Evolutionary conservation across 2,113 vertebrate species (phyloP).

Genomic region (Thamnaconus septentrionalis): DNA sequence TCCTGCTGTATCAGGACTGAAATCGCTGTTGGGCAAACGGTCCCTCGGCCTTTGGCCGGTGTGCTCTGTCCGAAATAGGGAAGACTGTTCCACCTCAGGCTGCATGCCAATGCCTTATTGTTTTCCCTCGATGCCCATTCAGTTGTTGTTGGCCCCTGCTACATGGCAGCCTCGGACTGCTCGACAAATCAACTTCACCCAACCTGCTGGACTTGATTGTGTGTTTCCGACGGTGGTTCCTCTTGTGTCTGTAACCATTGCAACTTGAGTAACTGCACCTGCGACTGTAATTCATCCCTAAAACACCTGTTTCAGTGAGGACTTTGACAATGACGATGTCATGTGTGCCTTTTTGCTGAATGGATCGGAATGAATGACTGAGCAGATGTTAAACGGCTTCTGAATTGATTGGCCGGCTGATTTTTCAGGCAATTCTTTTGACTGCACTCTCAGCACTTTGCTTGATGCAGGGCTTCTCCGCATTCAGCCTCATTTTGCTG

Average conservation of each 20-base stretch:
- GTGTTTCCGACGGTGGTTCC: background rate
- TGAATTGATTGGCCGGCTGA: too few species aligned
- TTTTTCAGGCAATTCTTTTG: background rate
- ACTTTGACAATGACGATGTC: background rate
- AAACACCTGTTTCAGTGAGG: slow-evolving; percentile 7
- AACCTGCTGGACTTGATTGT: too few species aligned
- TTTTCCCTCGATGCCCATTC: slow-evolving; percentile 5
- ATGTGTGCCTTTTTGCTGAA: slow-evolving; percentile 39
- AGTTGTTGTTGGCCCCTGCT: slow-evolving; percentile 3
- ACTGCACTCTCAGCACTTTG: slow-evolving; percentile 5
- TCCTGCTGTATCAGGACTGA: slow-evolving; percentile 97
- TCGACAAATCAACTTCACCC: slow-evolving; percentile 1
- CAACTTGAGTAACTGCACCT: too few species aligned
- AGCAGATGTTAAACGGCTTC: too few species aligned
- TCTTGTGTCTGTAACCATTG: background rate
- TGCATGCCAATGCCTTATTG: slow-evolving; percentile 21
- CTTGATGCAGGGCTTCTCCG: slow-evolving; percentile 19
- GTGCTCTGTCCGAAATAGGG: slow-evolving; percentile 64
- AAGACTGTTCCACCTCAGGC: slow-evolving; percentile 12
- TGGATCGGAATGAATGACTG: slow-evolving; percentile 21
- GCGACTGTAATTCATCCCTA: slow-evolving; percentile 4
- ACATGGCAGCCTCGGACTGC: background rate
- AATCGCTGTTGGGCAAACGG: background rate
- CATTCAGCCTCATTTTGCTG: slow-evolving; percentile 9
- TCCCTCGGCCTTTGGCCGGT: slow-evolving; percentile 5